Conservation (phyloP, 2,113 vertebrate species). For the Antigone vipio region DNA sequence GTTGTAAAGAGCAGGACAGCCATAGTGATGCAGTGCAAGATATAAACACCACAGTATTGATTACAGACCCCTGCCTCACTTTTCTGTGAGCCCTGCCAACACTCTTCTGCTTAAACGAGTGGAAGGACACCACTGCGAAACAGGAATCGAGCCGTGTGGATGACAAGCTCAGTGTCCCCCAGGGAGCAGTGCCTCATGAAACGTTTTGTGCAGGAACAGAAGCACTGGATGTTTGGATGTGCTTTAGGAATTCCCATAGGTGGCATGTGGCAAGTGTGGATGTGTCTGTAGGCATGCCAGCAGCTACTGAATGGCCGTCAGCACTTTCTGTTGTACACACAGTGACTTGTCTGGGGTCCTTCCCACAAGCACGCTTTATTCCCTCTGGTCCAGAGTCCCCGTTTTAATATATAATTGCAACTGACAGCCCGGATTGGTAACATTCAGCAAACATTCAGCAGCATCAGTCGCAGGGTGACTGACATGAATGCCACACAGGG, state of each 20-base stretch:
- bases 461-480: neutral
- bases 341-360: neutral
- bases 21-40: neutral
- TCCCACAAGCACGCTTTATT: neutral
- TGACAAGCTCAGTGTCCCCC: fast-evolving
- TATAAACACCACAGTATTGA: neutral
- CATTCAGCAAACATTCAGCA: neutral
- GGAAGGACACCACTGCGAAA: neutral
- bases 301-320: neutral
- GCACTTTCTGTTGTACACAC: neutral
- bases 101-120: neutral
- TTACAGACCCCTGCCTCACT: neutral
- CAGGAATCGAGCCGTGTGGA: fast-evolving
- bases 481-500: neutral
- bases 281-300: neutral
- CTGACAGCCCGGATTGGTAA: neutral
- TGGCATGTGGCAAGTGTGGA: fast-evolving
- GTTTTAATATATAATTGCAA: neutral
- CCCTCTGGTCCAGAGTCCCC: neutral
- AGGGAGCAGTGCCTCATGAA: neutral
- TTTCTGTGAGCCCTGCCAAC: neutral
- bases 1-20: neutral
- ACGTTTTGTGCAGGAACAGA: neutral
- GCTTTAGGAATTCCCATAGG: neutral
- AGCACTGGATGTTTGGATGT: neutral